A percentile compares a stretch with the other conserved stretches of the same genome.
Conservation (phyloP, 2,113 vertebrate genomes). For the Alexandromys fortis region DNA sequence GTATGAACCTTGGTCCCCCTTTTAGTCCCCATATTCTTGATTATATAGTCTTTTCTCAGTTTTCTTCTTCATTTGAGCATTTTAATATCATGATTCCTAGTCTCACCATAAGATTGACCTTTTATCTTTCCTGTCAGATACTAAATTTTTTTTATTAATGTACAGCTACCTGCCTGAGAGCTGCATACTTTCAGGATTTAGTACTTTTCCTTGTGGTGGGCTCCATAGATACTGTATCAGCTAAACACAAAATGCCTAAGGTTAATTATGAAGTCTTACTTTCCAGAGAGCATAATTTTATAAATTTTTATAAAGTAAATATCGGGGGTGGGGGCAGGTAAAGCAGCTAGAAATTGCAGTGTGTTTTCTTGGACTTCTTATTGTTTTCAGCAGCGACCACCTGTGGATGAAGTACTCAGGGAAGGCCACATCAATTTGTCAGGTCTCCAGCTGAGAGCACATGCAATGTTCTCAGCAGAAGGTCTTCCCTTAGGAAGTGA, state of each 20-base stretch:
- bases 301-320: not conserved
- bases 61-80: conserved; percentile 44
- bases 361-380: conserved; percentile 20
- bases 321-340: not conserved
- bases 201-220: not conserved
- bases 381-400: conserved; percentile 89
- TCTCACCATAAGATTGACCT: not conserved
- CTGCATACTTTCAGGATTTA: not conserved
- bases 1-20: not conserved
- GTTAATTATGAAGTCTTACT: not conserved
- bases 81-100: conserved; percentile 37
- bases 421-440: conserved; percentile 97
- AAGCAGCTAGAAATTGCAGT: not conserved
- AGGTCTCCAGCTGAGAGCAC: conserved; percentile 96
- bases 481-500: conserved; percentile 93
- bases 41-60: conserved; percentile 23
- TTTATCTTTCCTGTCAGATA: not conserved
- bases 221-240: not conserved
- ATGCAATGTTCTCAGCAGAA: conserved; percentile 98
- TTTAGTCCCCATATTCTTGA: not conserved
- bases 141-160: conserved; percentile 25
- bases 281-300: conserved; percentile 16
- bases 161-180: not conserved
- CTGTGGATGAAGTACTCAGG: conserved; percentile 92
- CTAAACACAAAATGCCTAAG: not conserved